Conservation (phyloP, 2,113 vertebrate genomes). For the Lipophrys pholis region DNA sequence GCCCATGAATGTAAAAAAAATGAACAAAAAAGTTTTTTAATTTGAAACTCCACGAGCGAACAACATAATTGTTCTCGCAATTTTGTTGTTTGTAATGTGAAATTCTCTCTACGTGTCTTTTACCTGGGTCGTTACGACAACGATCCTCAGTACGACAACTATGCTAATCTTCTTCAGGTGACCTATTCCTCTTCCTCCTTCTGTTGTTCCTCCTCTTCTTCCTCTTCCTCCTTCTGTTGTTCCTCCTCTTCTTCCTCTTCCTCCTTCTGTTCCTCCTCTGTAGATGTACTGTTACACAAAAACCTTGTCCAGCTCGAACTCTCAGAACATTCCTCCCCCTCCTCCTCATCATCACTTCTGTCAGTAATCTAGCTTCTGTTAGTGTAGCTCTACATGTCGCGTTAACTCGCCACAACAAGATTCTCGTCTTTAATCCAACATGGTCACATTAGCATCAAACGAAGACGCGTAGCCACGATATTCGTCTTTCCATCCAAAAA, state of each 20-base stretch:
- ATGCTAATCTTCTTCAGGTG: conserved; percentile 80
- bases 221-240: neutral
- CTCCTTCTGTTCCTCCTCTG: conserved; percentile 30
- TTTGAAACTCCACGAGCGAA: conserved; percentile 17
- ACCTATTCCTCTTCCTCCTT: conserved; percentile 13
- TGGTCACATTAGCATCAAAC: too few species aligned
- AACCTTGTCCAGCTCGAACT: conserved; percentile 66
- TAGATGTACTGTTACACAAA: conserved; percentile 33
- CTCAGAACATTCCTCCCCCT: conserved; percentile 76
- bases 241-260: too few species aligned
- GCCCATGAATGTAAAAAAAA: conserved; percentile 78
- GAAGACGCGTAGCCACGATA: too few species aligned
- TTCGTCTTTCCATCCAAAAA: too few species aligned
- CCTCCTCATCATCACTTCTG: conserved; percentile 18
- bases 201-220: neutral
- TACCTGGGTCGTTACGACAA: conserved; percentile 10
- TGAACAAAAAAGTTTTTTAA: conserved; percentile 40
- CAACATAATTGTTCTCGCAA: too few species aligned
- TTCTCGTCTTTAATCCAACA: too few species aligned
- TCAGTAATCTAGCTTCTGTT: neutral
- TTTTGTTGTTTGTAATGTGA: conserved; percentile 22
- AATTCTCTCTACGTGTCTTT: conserved; percentile 3
- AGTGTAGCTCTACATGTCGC: too few species aligned
- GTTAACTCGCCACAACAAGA: too few species aligned
- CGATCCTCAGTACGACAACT: conserved; percentile 69